phyloP scores from a whole-genome alignment of 2,797 vertebrate genomes.

The Holocentrus rufus region DNA sequence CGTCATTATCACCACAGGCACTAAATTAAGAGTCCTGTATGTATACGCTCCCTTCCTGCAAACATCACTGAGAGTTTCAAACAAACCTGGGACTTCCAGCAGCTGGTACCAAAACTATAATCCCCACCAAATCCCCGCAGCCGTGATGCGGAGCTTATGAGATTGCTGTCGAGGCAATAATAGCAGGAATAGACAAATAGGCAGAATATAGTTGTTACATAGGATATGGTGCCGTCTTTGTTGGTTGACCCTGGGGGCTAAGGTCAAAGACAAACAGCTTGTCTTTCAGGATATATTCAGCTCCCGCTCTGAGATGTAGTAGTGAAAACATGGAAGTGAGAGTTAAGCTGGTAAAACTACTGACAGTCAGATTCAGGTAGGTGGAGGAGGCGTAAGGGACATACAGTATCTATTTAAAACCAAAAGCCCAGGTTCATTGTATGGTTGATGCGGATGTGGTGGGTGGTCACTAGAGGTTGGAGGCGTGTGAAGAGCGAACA shows the following conservation, averaged over 20 bases:
- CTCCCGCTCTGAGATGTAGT: constrained; percentile 32
- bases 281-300: constrained; percentile 56
- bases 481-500: constrained; percentile 66
- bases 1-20: constrained; percentile 54
- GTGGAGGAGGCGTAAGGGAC: constrained; percentile 35
- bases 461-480: constrained; percentile 70
- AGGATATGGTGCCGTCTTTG: constrained; percentile 40
- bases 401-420: constrained; percentile 6
- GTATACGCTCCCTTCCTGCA: constrained; percentile 18
- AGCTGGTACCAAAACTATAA: constrained; percentile 71
- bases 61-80: constrained; percentile 48
- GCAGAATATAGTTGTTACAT: constrained; percentile 25
- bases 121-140: constrained; percentile 67
- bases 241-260: constrained; percentile 21
- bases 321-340: constrained; percentile 38
- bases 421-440: constrained; percentile 45
- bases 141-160: constrained; percentile 59
- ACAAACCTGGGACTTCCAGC: constrained; percentile 44
- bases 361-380: constrained; percentile 22
- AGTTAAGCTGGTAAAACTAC: constrained; percentile 44
- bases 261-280: constrained; percentile 65
- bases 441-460: constrained; percentile 70
- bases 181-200: constrained; percentile 65
- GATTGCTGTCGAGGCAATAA: constrained; percentile 56
- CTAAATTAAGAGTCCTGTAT: constrained; percentile 48